phyloP scores from a whole-genome alignment of 1,140 invertebrate genomes.

The Cotesia chilonis region DNA sequence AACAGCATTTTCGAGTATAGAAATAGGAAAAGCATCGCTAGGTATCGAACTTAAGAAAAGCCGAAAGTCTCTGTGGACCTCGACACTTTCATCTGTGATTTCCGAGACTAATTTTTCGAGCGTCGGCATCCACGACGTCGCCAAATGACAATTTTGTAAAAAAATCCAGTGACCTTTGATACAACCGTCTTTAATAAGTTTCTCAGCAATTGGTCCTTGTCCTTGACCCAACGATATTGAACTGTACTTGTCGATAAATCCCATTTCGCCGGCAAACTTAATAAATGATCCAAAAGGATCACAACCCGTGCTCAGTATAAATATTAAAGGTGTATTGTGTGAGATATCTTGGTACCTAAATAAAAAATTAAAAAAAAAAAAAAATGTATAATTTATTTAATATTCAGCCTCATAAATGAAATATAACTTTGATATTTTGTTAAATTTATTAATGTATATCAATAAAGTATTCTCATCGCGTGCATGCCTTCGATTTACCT shows the following conservation, averaged over 20 bases:
- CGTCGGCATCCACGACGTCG: conserved; percentile 87
- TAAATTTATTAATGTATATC: too few relatives aligned
- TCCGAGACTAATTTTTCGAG: conserved; percentile 77
- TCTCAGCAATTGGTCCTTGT: conserved; percentile 85
- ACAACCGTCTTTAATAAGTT: conserved; percentile 78
- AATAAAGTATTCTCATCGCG: too few relatives aligned
- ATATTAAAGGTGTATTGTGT: conserved; percentile 75
- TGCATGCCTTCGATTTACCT: too few relatives aligned
- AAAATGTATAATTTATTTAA: background rate
- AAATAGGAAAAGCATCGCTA: conserved; percentile 85
- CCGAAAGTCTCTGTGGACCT: conserved; percentile 77
- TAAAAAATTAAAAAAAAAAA: background rate
- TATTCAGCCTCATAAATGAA: too few relatives aligned
- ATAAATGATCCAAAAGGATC: conserved; percentile 87
- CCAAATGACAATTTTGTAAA: conserved; percentile 90
- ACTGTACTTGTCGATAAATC: conserved; percentile 77
- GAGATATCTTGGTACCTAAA: background rate
- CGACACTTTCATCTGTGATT: conserved; percentile 71
- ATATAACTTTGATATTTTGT: too few relatives aligned
- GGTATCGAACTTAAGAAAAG: conserved; percentile 90
- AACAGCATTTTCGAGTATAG: conserved; percentile 88
- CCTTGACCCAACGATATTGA: conserved; percentile 92
- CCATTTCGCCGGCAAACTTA: conserved; percentile 82
- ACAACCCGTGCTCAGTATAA: conserved; percentile 89
- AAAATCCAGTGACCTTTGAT: conserved; percentile 84